phyloP scores from a whole-genome alignment of 2,113 vertebrate genomes.

The Cynocephalus volans region DNA sequence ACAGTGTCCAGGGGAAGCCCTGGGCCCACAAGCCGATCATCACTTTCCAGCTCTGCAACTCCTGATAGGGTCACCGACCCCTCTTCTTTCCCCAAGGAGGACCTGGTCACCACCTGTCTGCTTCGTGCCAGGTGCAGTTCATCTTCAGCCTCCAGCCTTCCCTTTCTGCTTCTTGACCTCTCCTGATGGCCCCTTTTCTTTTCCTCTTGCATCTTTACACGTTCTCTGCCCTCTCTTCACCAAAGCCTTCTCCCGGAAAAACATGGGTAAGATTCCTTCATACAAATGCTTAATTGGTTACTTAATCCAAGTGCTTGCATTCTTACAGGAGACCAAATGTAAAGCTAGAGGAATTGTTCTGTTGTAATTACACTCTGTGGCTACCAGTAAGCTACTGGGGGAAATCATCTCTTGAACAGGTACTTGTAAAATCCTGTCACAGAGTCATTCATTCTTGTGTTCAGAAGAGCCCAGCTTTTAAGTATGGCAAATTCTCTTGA shows the following conservation, averaged over 20 bases:
- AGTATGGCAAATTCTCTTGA: not conserved
- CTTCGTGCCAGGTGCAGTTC: not conserved
- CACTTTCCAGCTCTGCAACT: not conserved
- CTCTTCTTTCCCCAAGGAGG: not conserved
- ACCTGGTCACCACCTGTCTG: not conserved
- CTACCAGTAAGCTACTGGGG: not conserved
- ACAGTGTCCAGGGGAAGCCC: not conserved
- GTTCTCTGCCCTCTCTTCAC: not conserved
- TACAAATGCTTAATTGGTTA: not conserved
- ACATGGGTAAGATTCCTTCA: not conserved
- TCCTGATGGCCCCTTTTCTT: not conserved
- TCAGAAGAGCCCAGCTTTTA: not conserved
- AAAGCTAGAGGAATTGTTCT: not conserved
- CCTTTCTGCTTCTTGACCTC: not conserved
- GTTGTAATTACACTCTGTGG: not conserved
- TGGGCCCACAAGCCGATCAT: not conserved
- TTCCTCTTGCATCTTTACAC: not conserved
- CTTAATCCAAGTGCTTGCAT: not conserved
- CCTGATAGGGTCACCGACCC: not conserved
- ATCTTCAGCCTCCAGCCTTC: not conserved
- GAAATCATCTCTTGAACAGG: not conserved
- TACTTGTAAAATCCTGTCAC: not conserved
- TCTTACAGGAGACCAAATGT: not conserved
- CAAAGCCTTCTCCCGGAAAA: constrained; percentile 49
- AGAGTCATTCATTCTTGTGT: not conserved